Base-by-base conservation (phyloP, 2,113 vertebrate genomes). In the Grus americana region DNA sequence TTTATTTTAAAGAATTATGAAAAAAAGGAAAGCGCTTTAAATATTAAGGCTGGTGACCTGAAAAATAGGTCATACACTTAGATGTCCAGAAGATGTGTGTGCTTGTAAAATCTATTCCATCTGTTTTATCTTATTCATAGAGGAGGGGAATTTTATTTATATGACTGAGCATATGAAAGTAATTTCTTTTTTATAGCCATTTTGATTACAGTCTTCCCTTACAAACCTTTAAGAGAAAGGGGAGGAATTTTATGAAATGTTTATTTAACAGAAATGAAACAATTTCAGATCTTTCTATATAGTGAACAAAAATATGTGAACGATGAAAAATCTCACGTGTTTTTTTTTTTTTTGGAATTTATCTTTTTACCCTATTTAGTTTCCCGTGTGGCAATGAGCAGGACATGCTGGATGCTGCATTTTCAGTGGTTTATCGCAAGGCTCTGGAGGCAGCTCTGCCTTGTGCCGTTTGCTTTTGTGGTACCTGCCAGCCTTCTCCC, bases 31-130 rank as follows among this genome's bases (percentile, higher is more conserved):
- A 65, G 44, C 19, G 17, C 24, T 61, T 54, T 30, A 57, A 85
- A 75, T 72, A 88, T 88, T 85, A 58, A 89, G 54, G 40, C 36
- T 22, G 15, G 22, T 87, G 80, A 93, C 76, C 88, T 95, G 80
- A 88, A 78, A 90, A 87, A n/a, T 16, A 62, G 42, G 46, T 66
- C 20, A 9, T 36, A 34, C 27, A 26, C 36, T 65, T 34, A 34
- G 42, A 72, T 40, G 63, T 76, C 81, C 63, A 79, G 66, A 54
- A 71, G 67, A 54, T 54, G n/a, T 44, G n/a, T n/a, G 12, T 54
- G 29, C 12, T 5, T 73, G 75, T 32, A 50, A 92, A 78, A 91
- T 80, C 50, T 78, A 5, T 74, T 88, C 52, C 49, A 46, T 87
- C 24, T 95, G 24, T 59, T 91, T 81, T 61, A 26, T 84, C 24